phyloP scores from a whole-genome alignment of 2,888 invertebrate species.

The Tachystola acroxantha region DNA sequence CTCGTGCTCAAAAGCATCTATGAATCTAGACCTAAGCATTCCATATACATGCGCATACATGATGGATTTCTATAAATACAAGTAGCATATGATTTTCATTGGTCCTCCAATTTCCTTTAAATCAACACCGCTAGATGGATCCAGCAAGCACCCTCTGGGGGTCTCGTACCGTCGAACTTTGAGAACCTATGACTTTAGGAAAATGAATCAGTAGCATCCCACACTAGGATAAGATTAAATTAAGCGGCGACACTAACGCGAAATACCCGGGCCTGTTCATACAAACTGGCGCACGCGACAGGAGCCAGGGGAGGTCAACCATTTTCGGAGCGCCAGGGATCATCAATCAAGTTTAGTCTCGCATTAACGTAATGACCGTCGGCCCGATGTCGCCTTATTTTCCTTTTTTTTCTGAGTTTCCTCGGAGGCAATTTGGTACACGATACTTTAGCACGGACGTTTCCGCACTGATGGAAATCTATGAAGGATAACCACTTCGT shows the following conservation, averaged over 20 bases:
- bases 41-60: no score
- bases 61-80: no score
- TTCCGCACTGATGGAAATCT: conserved; percentile 70
- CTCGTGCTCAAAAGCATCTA: no score
- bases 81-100: no score
- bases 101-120: no score
- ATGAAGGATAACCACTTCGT: conserved; percentile 23
- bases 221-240: conserved; percentile 8
- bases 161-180: no score
- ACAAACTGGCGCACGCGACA: background rate
- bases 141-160: no score
- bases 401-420: conserved; percentile 45
- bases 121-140: no score
- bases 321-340: conserved; percentile 36
- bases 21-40: no score
- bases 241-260: conserved; percentile 11
- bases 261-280: background rate
- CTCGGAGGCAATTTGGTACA: conserved; percentile 62
- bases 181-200: no score
- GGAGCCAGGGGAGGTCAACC: conserved; percentile 27
- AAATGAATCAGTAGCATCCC: conserved; percentile 9
- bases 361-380: conserved; percentile 76
- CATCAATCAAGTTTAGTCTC: conserved; percentile 77
- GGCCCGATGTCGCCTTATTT: conserved; percentile 74
- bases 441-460: conserved; percentile 59